phyloP scores from a whole-genome alignment of 2,888 invertebrate species.

The Stegana nigrithorax region DNA sequence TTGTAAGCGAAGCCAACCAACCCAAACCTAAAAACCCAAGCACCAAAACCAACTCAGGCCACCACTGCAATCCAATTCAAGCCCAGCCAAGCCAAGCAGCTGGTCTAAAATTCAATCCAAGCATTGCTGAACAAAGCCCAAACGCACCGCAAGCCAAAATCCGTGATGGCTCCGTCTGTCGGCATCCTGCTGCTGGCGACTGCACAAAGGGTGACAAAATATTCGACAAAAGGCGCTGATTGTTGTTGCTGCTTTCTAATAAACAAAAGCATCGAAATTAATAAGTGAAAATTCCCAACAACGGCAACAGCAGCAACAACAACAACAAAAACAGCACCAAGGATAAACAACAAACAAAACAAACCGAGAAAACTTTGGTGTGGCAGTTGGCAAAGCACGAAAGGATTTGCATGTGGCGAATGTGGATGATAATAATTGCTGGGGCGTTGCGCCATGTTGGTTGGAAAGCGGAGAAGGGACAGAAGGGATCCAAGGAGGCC shows the following conservation, averaged over 20 bases:
- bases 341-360: not conserved
- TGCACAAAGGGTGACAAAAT: slow-evolving; percentile 5
- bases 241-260: slow-evolving; percentile 9
- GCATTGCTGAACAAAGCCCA: not conserved
- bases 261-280: slow-evolving; percentile 47
- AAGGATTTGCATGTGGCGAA: too few species aligned
- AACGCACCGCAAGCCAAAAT: not conserved
- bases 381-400: too few species aligned
- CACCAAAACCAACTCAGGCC: not conserved
- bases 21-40: not conserved
- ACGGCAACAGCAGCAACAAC: not conserved
- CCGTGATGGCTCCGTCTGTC: not conserved
- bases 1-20: not conserved
- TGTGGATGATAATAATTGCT: too few species aligned
- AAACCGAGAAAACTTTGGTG: not conserved
- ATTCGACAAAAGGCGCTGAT: slow-evolving; percentile 11
- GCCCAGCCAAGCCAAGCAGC: too few species aligned
- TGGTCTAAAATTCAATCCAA: not conserved
- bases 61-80: too few species aligned
- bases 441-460: too few species aligned
- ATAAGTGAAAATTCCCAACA: slow-evolving; percentile 42
- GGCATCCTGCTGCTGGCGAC: too few species aligned
- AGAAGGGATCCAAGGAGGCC: too few species aligned
- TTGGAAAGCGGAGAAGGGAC: too few species aligned
- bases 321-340: not conserved